Evolutionary conservation across 2,113 vertebrate species (phyloP).

Genomic region (Archilochus colubris): DNA sequence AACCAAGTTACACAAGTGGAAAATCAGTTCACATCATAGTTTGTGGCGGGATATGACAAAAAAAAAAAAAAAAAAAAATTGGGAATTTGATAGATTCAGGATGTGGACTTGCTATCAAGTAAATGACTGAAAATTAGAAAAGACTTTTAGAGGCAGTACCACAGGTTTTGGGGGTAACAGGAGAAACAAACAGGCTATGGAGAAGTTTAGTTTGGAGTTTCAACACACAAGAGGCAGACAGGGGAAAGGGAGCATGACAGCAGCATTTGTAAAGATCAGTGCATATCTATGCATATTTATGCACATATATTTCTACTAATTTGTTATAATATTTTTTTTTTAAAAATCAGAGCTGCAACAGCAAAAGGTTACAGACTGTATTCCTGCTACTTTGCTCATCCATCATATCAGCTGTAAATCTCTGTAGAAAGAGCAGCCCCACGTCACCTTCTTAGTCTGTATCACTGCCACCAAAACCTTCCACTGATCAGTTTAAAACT

Average conservation of each 20-base stretch:
- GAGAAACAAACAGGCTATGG: neutral
- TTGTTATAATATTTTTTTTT: neutral
- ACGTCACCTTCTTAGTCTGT: neutral
- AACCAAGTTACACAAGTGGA: neutral
- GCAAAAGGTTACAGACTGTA: neutral
- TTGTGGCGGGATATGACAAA: neutral
- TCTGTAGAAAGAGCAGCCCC: neutral
- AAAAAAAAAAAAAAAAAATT: neutral
- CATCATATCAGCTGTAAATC: neutral
- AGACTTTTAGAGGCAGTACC: neutral
- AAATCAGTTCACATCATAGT: neutral
- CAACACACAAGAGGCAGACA: neutral
- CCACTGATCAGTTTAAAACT: neutral
- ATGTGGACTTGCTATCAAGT: neutral
- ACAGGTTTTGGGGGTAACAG: neutral
- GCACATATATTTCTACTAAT: neutral
- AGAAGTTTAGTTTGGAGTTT: neutral
- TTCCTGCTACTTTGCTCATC: neutral
- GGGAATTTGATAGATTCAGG: rapidly evolving
- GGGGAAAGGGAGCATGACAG: neutral
- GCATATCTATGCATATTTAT: neutral
- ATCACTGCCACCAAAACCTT: neutral
- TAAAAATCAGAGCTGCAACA: neutral
- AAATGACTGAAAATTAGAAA: neutral
- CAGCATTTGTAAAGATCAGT: neutral